These are phyloP conservation scores for Furcula furcula DNA, from an alignment of 2,888 invertebrate genomes.

Conservation along the genomic window DNA sequence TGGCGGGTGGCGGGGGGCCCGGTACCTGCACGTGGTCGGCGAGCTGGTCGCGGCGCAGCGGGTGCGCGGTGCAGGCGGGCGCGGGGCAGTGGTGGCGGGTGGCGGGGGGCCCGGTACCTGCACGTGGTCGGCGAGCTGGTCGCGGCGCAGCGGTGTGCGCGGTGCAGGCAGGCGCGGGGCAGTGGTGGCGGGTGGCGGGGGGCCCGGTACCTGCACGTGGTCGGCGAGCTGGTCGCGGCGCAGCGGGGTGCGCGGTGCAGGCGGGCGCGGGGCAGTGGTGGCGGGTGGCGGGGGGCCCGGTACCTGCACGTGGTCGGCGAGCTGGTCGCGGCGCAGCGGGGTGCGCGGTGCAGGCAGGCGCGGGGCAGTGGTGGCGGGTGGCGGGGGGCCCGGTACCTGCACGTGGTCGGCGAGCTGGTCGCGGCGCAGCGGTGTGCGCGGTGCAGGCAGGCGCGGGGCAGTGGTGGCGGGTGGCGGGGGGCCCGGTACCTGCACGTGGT, in stretches of 20 bases:
- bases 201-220: slow-evolving; percentile 30
- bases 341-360: slow-evolving; percentile 42
- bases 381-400: slow-evolving; percentile 18
- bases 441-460: slow-evolving; percentile 2
- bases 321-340: slow-evolving; percentile 12
- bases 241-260: slow-evolving; percentile 33
- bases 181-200: not conserved
- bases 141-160: slow-evolving; percentile 7
- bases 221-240: slow-evolving; percentile 14
- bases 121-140: slow-evolving; percentile 4
- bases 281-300: too few relatives aligned
- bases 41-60: slow-evolving; percentile 38
- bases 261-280: slow-evolving; percentile 51
- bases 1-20: too few relatives aligned
- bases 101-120: too few relatives aligned
- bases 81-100: slow-evolving; percentile 57
- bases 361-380: slow-evolving; percentile 42
- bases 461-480: slow-evolving; percentile 1
- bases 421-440: not conserved
- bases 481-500: slow-evolving; percentile 4
- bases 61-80: slow-evolving; percentile 47
- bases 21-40: slow-evolving; percentile 7
- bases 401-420: not conserved
- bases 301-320: slow-evolving; percentile 28
- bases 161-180: not conserved